Evolutionary conservation across 1,140 invertebrate species (phyloP).

Genomic region (Trichoplusia ni): DNA sequence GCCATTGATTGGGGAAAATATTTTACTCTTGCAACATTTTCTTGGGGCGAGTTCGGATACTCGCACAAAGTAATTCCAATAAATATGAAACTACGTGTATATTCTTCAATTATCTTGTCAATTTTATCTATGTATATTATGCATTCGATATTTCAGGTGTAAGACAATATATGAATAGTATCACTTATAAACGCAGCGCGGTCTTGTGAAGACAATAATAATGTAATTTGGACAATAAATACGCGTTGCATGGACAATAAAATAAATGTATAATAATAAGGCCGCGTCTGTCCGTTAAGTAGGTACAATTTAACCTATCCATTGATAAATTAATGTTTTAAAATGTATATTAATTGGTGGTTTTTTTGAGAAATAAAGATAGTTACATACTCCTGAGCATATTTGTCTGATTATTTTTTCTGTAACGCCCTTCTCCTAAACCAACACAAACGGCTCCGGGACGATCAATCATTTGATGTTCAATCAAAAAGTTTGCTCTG

Average conservation of each 20-base stretch:
- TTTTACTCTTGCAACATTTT: background rate
- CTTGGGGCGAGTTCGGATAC: background rate
- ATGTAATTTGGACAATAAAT: conserved; percentile 24
- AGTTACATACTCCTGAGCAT: conserved; percentile 77
- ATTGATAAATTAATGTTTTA: conserved; percentile 70
- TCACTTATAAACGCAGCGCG: conserved; percentile 25
- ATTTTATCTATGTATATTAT: background rate
- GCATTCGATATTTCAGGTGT: conserved; percentile 25
- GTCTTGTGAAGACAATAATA: conserved; percentile 26
- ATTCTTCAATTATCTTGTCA: conserved; percentile 19
- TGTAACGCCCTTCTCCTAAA: background rate
- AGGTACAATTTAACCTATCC: conserved; percentile 60
- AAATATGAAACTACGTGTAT: background rate
- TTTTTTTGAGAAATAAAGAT: conserved; percentile 78
- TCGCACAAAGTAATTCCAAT: background rate
- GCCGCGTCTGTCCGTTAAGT: conserved; percentile 44
- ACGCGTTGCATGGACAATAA: conserved; percentile 21
- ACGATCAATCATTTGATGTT: no score
- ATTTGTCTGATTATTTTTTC: conserved; percentile 57
- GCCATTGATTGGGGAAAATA: background rate
- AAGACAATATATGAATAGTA: conserved; percentile 19
- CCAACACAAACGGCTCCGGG: no score
- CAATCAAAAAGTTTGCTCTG: no score
- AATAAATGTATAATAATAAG: conserved; percentile 17
- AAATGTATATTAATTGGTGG: conserved; percentile 77